Evolutionary conservation across 1,140 invertebrate genomes (phyloP), one percentile per base, ranked within the genome.

Genomic region (Lasaia peninsularis): DNA sequence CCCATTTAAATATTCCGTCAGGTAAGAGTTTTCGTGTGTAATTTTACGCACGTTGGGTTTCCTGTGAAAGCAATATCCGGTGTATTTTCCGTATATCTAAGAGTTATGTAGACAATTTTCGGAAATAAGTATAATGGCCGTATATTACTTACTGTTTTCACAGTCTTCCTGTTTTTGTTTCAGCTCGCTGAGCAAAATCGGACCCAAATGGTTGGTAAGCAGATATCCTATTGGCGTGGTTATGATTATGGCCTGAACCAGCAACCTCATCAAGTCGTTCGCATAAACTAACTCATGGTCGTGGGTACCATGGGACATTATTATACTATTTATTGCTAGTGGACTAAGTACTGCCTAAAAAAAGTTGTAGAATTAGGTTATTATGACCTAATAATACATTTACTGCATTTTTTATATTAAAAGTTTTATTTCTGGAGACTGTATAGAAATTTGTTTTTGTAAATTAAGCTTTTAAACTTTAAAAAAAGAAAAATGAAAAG

Each of bases 291-390:
- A 65, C 32, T 77, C 65, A 1, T 71, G 14, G 11, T 73, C 44
- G n/a, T 68, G 35, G 7, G 58, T 21, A 2, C 58, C 63, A 9
- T 57, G 51, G 2, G 60, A 51, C 53, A 67, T 63, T 9, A 75
- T 31, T 16, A 78, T 54, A 0, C 73, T 65, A n/a, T 65, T 65
- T 6, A 85, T 63, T 18, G 77, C 73, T 32, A 81, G 21, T 1
- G 85, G 85, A 33, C 75, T 73, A 6, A 88, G 61, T 1, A 88
- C 85, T 4, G 85, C 82, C 85, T 88, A 73, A 21, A 80, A 80
- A 57, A 20, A 48, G 11, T 14, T 28, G n/a, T n/a, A n/a, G n/a
- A n/a, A n/a, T n/a, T n/a, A n/a, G n/a, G n/a, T n/a, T n/a, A n/a
- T n/a, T n/a, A n/a, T n/a, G n/a, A n/a, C n/a, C n/a, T n/a, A n/a